A percentile compares a stretch with the other conserved stretches of the same genome.
These are phyloP conservation scores for Chaetoderma sp. DNA, from an alignment of 2,888 invertebrate species.

Conservation along the genomic window DNA sequence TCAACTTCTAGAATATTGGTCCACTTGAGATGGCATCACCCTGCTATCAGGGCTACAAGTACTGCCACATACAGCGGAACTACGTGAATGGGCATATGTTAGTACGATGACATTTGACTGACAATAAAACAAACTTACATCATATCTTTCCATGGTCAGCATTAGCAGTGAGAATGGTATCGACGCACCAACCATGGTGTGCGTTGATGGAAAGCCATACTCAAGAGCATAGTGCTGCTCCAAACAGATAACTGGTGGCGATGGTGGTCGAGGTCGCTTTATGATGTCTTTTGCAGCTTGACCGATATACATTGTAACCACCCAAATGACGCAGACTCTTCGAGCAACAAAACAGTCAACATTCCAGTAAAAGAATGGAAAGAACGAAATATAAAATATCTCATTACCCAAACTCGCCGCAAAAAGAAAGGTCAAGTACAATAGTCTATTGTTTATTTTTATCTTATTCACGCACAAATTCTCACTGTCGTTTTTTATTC, in stretches of 20 bases:
- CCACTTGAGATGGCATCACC: too few species aligned
- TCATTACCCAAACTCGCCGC: slow-evolving; percentile 57
- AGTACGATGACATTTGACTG: too few species aligned
- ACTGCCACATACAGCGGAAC: too few species aligned
- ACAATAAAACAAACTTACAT: slow-evolving; percentile 45
- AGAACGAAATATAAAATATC: slow-evolving; percentile 47
- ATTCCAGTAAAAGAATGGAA: slow-evolving; percentile 53
- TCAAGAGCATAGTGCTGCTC: slow-evolving; percentile 51
- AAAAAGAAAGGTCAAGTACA: slow-evolving; percentile 45
- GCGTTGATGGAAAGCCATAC: slow-evolving; percentile 56
- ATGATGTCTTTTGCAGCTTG: slow-evolving; percentile 54
- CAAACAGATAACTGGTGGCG: slow-evolving; percentile 52
- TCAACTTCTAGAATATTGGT: slow-evolving; percentile 7
- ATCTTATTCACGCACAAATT: too few species aligned
- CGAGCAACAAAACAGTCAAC: slow-evolving; percentile 44
- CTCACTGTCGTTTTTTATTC: too few species aligned
- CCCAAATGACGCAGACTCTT: slow-evolving; percentile 48
- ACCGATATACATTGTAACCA: slow-evolving; percentile 52
- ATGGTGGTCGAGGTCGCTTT: slow-evolving; percentile 50
- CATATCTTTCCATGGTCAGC: slow-evolving; percentile 43
- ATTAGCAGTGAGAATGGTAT: slow-evolving; percentile 48
- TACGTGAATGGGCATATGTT: too few species aligned
- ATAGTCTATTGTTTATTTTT: slow-evolving; percentile 35
- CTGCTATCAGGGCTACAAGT: too few species aligned
- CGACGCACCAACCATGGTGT: slow-evolving; percentile 54